Evolutionary conservation across 2,113 vertebrate species (phyloP).

Genomic region (Scomber scombrus): DNA sequence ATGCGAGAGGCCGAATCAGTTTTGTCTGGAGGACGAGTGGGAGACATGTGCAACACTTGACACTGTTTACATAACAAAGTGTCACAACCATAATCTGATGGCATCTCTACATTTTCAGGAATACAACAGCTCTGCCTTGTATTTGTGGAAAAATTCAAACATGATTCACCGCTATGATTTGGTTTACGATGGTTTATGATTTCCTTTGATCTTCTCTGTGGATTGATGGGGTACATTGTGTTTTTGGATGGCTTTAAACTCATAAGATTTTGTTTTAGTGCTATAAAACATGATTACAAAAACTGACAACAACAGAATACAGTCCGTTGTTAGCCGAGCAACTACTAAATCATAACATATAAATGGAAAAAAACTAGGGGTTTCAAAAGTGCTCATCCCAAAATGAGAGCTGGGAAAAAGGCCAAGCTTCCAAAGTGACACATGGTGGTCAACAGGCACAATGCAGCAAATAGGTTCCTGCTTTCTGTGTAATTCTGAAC

Average conservation of each 20-base stretch:
- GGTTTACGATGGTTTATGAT: conserved; percentile 51
- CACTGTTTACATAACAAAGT: conserved; percentile 79
- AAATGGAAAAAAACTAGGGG: neutral
- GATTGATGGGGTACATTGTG: conserved; percentile 49
- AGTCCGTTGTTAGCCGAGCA: conserved; percentile 46
- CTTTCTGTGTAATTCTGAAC: conserved; percentile 27
- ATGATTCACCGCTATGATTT: conserved; percentile 60
- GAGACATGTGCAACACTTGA: conserved; percentile 74
- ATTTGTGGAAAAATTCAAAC: conserved; percentile 60
- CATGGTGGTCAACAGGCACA: conserved; percentile 31
- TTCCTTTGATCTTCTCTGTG: conserved; percentile 61
- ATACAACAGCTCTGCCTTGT: conserved; percentile 16
- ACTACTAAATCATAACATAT: conserved; percentile 55
- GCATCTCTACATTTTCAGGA: conserved; percentile 58
- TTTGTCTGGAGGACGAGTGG: conserved; percentile 70
- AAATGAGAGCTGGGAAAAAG: conserved; percentile 40
- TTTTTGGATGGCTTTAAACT: conserved; percentile 36
- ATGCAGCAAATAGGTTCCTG: conserved; percentile 37
- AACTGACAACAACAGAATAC: conserved; percentile 46
- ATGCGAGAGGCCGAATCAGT: conserved; percentile 62
- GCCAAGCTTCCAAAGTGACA: conserved; percentile 37
- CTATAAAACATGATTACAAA: conserved; percentile 61
- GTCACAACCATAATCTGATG: conserved; percentile 62
- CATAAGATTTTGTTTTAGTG: conserved; percentile 50
- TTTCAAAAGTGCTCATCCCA: conserved; percentile 52